Conservation (phyloP, 2,113 vertebrate species). For the Zosterops japonicus region DNA sequence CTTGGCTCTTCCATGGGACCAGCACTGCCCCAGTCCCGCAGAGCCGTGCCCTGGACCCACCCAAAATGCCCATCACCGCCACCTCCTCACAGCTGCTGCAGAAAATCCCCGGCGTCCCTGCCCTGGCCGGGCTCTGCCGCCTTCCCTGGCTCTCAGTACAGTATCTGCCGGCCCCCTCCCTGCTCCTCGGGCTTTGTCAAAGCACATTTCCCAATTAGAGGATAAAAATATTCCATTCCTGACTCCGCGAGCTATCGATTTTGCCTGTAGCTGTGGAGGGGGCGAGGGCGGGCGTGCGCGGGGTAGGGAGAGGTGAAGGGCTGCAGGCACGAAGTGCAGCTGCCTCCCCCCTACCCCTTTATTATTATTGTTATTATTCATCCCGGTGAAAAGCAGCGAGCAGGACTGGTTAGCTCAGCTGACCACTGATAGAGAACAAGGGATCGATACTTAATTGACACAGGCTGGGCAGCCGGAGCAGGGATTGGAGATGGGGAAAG, state of each 20-base stretch:
- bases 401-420: conserved; percentile 69
- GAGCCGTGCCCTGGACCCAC: background rate
- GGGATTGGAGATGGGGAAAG: conserved; percentile 52
- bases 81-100: background rate
- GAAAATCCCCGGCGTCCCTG: background rate
- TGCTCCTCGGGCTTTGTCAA: conserved; percentile 64
- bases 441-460: conserved; percentile 69
- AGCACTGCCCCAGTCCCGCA: background rate
- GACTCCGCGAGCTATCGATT: conserved; percentile 68
- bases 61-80: rapidly evolving
- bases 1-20: rapidly evolving
- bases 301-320: conserved; percentile 64
- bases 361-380: conserved; percentile 71
- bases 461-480: conserved; percentile 51
- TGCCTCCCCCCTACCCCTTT: conserved; percentile 45
- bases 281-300: conserved; percentile 3
- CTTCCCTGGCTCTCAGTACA: background rate
- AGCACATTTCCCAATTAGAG: conserved; percentile 73
- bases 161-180: conserved; percentile 52
- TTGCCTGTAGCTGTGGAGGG: conserved; percentile 68
- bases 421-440: conserved; percentile 69
- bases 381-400: conserved; percentile 48
- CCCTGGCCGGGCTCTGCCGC: background rate
- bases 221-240: conserved; percentile 72
- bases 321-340: conserved; percentile 51